A percentile compares a stretch with the other conserved stretches of the same genome.
These are phyloP conservation scores for Pogonus chalceus DNA, from an alignment of 1,140 invertebrate species.

Conservation along the genomic window DNA sequence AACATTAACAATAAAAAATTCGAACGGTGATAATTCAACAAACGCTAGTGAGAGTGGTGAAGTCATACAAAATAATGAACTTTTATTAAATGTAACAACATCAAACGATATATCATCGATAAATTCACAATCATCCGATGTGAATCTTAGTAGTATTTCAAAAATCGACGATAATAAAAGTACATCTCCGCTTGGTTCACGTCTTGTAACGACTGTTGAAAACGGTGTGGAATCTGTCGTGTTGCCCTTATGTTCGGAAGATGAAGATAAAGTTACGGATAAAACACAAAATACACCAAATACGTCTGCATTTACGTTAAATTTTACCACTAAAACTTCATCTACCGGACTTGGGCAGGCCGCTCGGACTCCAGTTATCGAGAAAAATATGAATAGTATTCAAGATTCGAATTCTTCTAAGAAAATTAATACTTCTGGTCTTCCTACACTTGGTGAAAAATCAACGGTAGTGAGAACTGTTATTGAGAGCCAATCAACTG, in stretches of 20 bases:
- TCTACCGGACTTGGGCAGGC: neutral
- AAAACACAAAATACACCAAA: neutral
- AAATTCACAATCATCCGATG: neutral
- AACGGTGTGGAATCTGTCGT: neutral
- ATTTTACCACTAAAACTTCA: neutral
- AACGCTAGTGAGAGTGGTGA: neutral
- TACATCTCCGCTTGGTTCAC: neutral
- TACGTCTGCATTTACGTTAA: neutral
- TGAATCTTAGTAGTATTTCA: neutral
- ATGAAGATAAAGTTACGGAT: neutral
- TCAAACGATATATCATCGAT: neutral
- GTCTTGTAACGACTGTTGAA: neutral
- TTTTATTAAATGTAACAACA: neutral
- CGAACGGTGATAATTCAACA: neutral
- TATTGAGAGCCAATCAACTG: neutral
- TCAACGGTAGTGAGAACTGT: neutral
- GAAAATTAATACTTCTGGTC: neutral
- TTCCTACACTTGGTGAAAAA: neutral
- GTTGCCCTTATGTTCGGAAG: neutral
- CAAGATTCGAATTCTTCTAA: neutral
- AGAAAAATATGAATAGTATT: neutral
- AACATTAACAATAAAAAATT: conserved; percentile 30
- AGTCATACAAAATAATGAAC: neutral
- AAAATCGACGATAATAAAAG: neutral
- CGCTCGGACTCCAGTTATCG: neutral